These are phyloP conservation scores for Ochotona curzoniae DNA, from an alignment of 2,113 vertebrate species.

Conservation along the genomic window DNA sequence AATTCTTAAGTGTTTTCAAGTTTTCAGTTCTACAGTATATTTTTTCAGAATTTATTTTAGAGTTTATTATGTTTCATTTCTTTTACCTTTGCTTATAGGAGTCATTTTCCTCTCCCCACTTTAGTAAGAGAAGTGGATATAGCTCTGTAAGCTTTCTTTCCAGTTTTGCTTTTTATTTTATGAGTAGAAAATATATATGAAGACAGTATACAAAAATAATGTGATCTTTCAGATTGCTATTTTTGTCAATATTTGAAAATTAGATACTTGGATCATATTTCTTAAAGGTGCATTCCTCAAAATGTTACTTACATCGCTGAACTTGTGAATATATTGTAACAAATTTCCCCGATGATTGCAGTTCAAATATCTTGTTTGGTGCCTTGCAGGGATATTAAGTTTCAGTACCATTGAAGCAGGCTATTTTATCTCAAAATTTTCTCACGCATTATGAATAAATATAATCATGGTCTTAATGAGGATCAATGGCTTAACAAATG, in stretches of 20 bases:
- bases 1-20: slow-evolving; percentile 37
- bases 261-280: slow-evolving; percentile 53
- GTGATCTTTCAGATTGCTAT: slow-evolving; percentile 41
- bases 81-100: slow-evolving; percentile 13
- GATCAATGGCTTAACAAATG: slow-evolving; percentile 37
- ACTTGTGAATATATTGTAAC: slow-evolving; percentile 30
- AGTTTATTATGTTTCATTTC: slow-evolving; percentile 17
- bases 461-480: slow-evolving; percentile 55
- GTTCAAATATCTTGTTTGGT: slow-evolving; percentile 14
- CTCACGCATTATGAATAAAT: slow-evolving; percentile 53
- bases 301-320: slow-evolving; percentile 58
- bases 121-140: neutral
- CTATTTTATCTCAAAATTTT: slow-evolving; percentile 45
- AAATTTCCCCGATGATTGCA: slow-evolving; percentile 22
- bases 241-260: slow-evolving; percentile 60
- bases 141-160: slow-evolving; percentile 40
- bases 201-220: slow-evolving; percentile 40
- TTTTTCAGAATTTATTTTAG: slow-evolving; percentile 29
- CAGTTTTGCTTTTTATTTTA: slow-evolving; percentile 57
- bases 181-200: slow-evolving; percentile 27
- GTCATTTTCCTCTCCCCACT: slow-evolving; percentile 18
- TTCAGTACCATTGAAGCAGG: neutral
- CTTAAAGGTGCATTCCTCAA: slow-evolving; percentile 60
- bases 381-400: slow-evolving; percentile 24
- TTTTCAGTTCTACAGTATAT: neutral